Base-by-base conservation (phyloP, 2,888 invertebrate species). In the Dorcus hopei region DNA sequence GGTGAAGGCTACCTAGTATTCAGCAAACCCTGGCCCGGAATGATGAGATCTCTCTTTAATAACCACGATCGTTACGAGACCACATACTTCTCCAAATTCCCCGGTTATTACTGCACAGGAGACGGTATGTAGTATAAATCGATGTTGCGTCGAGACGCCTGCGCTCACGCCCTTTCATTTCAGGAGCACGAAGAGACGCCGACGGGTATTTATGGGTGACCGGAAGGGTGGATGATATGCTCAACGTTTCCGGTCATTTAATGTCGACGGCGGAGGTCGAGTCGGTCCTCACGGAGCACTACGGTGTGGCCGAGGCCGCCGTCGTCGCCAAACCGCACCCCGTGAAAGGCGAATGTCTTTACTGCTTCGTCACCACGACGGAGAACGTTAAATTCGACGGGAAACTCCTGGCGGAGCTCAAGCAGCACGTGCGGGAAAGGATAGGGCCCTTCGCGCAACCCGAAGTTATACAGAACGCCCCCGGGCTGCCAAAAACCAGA, bases 131-230 rank as follows among this genome's bases (percentile, higher is more conserved):
- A 16, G 83, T 52, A 16, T 9, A 16, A 49, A 26, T 33, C 9
- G 50, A 39, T 16, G 54, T 50, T 52, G 26, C 26, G 26, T 33
- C 26, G 26, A 33, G 26, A 33, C 26, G 26, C 26, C 26, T 33
- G 26, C 26, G 26, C 26, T 33, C 7, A 33, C 26, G 26, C 26
- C 26, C 26, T 33, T 6, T 33, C 5, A 33, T 68, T 74, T 19
- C 74, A 96, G 96, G 96, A 57, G 96, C 95, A 0, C 85, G 86
- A 66, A 83, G 95, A 58, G 98, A 99, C 77, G 85, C 89, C 19
- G 97, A 99, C 76, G 97, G 97, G 0, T 96, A 95, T 77, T 80
- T 95, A 57, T 97, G 96, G 96, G 90, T 98, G 59, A 97, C 97
- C 0, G 97, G 97, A 0, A 88, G 97, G 58, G 93, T 97, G 41